Evolutionary conservation across 2,888 invertebrate genomes (phyloP).

Genomic region (Drosophila borborema): DNA sequence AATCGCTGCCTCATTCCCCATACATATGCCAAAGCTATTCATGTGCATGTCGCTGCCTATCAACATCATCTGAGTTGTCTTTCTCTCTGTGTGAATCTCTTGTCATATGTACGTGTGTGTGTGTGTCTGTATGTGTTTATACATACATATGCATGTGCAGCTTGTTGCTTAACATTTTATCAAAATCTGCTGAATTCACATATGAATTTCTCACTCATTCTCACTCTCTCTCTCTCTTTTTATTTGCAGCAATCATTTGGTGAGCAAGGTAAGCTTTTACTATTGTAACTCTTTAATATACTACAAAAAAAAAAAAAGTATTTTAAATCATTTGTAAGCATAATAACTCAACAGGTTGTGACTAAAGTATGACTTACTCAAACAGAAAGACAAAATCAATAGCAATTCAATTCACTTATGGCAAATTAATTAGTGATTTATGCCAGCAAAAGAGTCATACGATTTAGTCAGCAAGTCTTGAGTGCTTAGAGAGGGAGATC

Average conservation of each 20-base stretch:
- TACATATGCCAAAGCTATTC: not conserved
- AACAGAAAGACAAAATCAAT: not conserved
- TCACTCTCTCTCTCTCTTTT: conserved; percentile 1
- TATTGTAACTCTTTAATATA: not conserved
- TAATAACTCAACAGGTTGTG: not conserved
- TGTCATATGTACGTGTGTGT: not conserved
- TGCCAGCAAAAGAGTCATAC: not conserved
- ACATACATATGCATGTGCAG: conserved; percentile 4
- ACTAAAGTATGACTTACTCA: not conserved
- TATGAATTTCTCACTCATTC: not conserved
- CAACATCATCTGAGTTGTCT: conserved; percentile 27
- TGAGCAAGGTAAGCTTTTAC: conserved; percentile 37
- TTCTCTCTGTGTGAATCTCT: not conserved
- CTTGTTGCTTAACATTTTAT: conserved; percentile 28
- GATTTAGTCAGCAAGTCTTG: not conserved
- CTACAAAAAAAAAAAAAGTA: not conserved
- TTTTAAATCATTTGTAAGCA: not conserved
- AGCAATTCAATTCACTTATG: not conserved
- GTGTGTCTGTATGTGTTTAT: not conserved
- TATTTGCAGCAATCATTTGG: conserved; percentile 12
- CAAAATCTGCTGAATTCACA: conserved; percentile 24
- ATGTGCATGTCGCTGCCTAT: conserved; percentile 38
- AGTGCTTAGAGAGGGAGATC: not conserved
- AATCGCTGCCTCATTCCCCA: not conserved
- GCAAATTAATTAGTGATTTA: not conserved